Conservation (phyloP, 2,888 invertebrate genomes). For the Pterostichus niger region DNA sequence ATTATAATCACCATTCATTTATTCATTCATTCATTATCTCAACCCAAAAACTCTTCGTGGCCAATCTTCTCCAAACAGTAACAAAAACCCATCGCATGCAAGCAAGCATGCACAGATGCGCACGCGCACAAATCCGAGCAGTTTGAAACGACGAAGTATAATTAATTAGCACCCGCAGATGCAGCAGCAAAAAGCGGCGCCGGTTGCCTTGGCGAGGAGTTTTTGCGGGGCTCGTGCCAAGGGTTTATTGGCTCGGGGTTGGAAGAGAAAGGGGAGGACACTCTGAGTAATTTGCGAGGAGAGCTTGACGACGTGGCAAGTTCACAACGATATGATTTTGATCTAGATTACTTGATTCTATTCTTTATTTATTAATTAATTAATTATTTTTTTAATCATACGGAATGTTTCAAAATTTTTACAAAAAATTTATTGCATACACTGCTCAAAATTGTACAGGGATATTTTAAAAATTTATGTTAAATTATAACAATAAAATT, state of each 20-base stretch:
- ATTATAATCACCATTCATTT: background rate
- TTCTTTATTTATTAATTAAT: too few species aligned
- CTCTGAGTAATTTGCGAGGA: conserved; percentile 24
- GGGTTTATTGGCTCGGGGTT: background rate
- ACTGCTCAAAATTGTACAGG: too few species aligned
- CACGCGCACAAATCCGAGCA: conserved; percentile 15
- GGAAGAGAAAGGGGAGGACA: background rate
- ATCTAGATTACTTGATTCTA: too few species aligned
- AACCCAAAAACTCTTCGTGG: conserved; percentile 2
- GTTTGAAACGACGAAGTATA: conserved; percentile 32
- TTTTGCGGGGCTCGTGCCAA: conserved; percentile 51
- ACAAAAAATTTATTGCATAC: too few species aligned
- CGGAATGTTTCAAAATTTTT: too few species aligned
- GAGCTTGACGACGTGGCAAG: too few species aligned
- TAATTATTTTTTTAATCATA: too few species aligned
- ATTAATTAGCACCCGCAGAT: conserved; percentile 57
- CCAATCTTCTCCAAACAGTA: background rate
- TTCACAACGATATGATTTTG: too few species aligned
- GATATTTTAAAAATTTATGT: too few species aligned
- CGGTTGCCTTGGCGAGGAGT: background rate
- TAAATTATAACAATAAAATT: too few species aligned
- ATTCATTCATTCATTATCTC: conserved; percentile 40
- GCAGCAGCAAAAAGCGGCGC: conserved; percentile 26
- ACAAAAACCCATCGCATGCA: background rate
- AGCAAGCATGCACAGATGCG: too few species aligned